Conservation (phyloP, 2,797 vertebrate species). For the Leptatherina wallacei region DNA sequence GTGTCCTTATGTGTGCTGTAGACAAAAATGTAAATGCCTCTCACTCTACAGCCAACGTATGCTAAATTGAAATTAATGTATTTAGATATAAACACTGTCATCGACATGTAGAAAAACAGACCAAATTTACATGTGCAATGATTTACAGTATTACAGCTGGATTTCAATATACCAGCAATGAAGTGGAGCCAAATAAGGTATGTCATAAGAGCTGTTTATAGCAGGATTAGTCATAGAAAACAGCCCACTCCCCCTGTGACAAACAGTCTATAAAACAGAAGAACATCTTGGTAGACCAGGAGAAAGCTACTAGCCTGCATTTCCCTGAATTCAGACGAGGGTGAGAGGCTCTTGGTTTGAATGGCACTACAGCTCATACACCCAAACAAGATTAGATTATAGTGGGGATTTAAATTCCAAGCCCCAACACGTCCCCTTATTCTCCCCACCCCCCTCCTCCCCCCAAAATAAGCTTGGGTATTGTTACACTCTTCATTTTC, state of each 20-base stretch:
- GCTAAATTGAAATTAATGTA: background rate
- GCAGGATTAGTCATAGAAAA: slow-evolving; percentile 79
- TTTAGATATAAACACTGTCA: slow-evolving; percentile 26
- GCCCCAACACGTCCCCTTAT: slow-evolving; percentile 31
- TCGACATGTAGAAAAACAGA: slow-evolving; percentile 16
- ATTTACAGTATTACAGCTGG: slow-evolving; percentile 43
- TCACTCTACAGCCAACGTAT: background rate
- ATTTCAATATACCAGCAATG: slow-evolving; percentile 40
- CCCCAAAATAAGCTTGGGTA: slow-evolving; percentile 50
- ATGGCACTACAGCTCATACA: slow-evolving; percentile 31
- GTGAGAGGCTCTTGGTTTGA: slow-evolving; percentile 29
- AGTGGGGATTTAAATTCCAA: slow-evolving; percentile 52
- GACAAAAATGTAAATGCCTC: background rate
- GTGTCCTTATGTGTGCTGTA: background rate
- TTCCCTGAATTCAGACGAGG: slow-evolving; percentile 30
- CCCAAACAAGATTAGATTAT: slow-evolving; percentile 66
- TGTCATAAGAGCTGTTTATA: slow-evolving; percentile 79
- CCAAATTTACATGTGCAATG: slow-evolving; percentile 25
- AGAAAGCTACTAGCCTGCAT: slow-evolving; percentile 51
- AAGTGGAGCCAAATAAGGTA: slow-evolving; percentile 65
- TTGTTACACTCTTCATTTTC: slow-evolving; percentile 58
- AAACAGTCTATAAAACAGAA: slow-evolving; percentile 66
- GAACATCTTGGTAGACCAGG: slow-evolving; percentile 57
- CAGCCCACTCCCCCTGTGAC: slow-evolving; percentile 71
- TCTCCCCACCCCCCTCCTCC: slow-evolving; percentile 9